Evolutionary conservation across 2,113 vertebrate species (phyloP).

Genomic region (Lutjanus erythropterus): DNA sequence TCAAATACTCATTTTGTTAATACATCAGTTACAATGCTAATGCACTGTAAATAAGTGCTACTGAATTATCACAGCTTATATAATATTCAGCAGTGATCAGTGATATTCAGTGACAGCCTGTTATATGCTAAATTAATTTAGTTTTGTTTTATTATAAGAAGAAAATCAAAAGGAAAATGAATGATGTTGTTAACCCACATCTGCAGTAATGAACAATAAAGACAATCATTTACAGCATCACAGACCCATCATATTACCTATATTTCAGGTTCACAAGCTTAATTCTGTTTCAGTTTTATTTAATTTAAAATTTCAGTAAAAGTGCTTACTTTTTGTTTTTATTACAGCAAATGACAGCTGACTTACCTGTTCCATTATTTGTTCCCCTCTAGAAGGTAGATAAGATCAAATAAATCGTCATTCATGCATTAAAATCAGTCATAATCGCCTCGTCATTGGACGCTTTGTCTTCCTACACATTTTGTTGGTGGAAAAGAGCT

Average conservation of each 20-base stretch:
- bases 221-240: background rate
- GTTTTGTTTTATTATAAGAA: too few relatives aligned
- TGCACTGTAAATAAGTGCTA: background rate
- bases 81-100: background rate
- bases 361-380: background rate
- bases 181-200: background rate
- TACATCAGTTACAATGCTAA: background rate
- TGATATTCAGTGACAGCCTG: too few relatives aligned
- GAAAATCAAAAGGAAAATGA: background rate
- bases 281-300: background rate
- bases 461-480: constrained; percentile 4
- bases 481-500: constrained; percentile 23
- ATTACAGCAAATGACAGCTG: background rate
- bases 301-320: background rate
- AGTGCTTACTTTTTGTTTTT: background rate
- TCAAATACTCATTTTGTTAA: background rate
- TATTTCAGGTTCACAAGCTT: background rate
- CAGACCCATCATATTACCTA: background rate
- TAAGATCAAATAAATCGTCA: background rate
- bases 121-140: too few relatives aligned
- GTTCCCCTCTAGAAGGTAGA: background rate
- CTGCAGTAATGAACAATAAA: background rate
- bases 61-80: background rate
- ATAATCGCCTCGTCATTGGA: background rate
- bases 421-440: background rate